A percentile compares a stretch with the other conserved stretches of the same genome.
Conservation (phyloP, 1,140 invertebrate species). For the Thaumatotibia leucotreta region DNA sequence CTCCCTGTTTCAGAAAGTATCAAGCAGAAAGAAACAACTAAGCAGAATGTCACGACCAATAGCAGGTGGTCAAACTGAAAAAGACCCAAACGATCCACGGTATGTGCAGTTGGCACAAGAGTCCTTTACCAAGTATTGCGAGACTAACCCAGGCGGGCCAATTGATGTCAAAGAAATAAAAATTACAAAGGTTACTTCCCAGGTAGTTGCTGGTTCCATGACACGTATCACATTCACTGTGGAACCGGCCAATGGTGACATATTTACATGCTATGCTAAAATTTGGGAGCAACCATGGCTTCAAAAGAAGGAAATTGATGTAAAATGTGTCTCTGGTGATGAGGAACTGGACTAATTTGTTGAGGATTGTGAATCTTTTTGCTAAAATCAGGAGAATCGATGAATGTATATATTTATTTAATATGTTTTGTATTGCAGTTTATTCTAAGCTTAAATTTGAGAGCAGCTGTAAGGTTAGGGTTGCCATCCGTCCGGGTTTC, state of each 20-base stretch:
- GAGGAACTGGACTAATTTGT: too few relatives aligned
- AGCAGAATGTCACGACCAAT: slow-evolving; percentile 17
- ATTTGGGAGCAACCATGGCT: slow-evolving; percentile 33
- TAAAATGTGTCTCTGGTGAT: too few relatives aligned
- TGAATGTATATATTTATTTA: too few relatives aligned
- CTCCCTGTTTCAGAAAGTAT: slow-evolving; percentile 29
- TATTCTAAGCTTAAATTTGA: too few relatives aligned
- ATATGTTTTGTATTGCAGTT: too few relatives aligned
- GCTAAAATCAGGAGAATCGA: too few relatives aligned
- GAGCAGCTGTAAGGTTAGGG: too few relatives aligned
- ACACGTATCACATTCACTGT: neutral
- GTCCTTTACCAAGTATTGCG: slow-evolving; percentile 34
- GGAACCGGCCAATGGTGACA: slow-evolving; percentile 9
- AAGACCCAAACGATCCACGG: slow-evolving; percentile 26
- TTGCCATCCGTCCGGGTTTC: too few relatives aligned
- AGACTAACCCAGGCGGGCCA: slow-evolving; percentile 16
- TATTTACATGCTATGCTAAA: slow-evolving; percentile 31
- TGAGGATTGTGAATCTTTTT: too few relatives aligned
- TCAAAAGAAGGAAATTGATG: slow-evolving; percentile 28
- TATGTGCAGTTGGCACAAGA: slow-evolving; percentile 31
- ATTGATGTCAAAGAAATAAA: slow-evolving; percentile 17
- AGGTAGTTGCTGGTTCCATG: slow-evolving; percentile 35
- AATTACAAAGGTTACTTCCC: slow-evolving; percentile 30
- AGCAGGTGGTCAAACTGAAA: slow-evolving; percentile 13
- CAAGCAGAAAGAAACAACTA: neutral